These are phyloP conservation scores for Opisthocomus hoazin DNA, from an alignment of 2,113 vertebrate genomes.

Conservation along the genomic window DNA sequence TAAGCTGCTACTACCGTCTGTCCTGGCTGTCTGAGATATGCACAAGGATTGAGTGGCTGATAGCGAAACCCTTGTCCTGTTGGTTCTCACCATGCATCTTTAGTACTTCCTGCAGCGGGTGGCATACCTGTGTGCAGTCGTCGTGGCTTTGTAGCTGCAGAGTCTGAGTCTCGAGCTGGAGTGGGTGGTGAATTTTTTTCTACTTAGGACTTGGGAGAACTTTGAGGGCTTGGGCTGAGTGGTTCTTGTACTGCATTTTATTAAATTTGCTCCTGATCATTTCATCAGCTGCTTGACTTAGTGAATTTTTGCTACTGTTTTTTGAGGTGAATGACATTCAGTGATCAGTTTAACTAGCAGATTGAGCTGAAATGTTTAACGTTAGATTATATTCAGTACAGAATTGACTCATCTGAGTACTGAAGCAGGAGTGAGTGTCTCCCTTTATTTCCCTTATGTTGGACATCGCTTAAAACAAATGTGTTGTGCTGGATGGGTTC, in stretches of 20 bases:
- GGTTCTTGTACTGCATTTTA: background rate
- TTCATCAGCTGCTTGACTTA: background rate
- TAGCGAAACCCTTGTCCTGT: background rate
- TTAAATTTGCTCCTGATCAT: background rate
- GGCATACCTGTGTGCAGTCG: background rate
- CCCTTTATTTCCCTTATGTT: background rate
- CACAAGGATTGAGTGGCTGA: no score
- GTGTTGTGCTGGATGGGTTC: background rate
- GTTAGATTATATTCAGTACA: background rate
- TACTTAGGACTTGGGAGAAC: background rate
- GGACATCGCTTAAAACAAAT: background rate
- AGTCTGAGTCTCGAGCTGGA: background rate
- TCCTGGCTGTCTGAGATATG: rapidly evolving
- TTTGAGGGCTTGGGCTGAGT: background rate
- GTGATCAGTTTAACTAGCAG: background rate
- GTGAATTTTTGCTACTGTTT: background rate
- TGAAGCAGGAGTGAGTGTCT: background rate
- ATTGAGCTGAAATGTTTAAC: background rate
- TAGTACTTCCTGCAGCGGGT: background rate
- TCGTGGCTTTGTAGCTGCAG: no score
- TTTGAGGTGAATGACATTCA: background rate
- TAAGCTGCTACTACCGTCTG: background rate
- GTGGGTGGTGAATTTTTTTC: background rate
- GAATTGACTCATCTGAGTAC: background rate
- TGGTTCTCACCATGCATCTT: background rate